Percentiles rank a stretch among this genome's conserved stretches.
These are phyloP conservation scores for Corythornis vintsioides DNA, from an alignment of 2,113 vertebrate genomes.

Conservation along the genomic window DNA sequence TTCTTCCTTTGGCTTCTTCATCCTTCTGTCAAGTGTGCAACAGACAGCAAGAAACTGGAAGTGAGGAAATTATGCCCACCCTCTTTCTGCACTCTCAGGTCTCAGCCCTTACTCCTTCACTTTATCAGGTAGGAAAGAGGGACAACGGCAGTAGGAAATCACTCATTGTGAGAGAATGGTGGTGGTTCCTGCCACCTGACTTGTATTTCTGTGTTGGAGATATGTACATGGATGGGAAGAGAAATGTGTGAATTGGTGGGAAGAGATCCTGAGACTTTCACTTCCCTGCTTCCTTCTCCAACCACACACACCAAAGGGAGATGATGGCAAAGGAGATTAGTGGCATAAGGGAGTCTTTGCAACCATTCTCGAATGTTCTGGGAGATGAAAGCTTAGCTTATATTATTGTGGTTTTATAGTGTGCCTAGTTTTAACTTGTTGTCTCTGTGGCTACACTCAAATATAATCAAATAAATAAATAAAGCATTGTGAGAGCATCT, in stretches of 20 bases:
- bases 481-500: background rate
- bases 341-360: background rate
- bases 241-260: background rate
- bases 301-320: background rate
- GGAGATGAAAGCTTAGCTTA: background rate
- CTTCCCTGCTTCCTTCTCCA: background rate
- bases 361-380: background rate
- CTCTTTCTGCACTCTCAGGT: background rate
- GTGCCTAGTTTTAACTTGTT: background rate
- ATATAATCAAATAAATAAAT: background rate
- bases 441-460: background rate
- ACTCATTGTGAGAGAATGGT: accelerated
- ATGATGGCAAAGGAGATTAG: background rate
- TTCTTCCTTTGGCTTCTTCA: background rate
- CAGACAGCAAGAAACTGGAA: background rate
- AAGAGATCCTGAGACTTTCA: background rate
- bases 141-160: background rate
- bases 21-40: background rate
- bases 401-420: background rate
- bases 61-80: background rate
- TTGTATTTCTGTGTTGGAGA: background rate
- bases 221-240: background rate
- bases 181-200: background rate
- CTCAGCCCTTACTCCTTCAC: background rate
- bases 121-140: background rate